These are phyloP conservation scores for Pseudomyrmex sp. DNA, from an alignment of 1,140 invertebrate genomes.

Conservation along the genomic window DNA sequence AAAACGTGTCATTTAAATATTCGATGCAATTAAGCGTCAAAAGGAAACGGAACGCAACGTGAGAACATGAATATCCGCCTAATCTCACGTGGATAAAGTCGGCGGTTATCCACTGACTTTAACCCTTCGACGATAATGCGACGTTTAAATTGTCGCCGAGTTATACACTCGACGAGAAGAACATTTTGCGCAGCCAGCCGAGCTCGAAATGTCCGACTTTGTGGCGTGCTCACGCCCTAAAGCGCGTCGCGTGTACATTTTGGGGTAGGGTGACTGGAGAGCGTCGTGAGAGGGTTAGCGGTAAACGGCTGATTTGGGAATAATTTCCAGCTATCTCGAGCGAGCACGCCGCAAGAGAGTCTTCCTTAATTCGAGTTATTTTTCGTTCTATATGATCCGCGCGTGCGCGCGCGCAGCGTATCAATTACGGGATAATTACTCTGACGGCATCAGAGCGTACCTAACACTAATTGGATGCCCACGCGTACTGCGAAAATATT, in stretches of 20 bases:
- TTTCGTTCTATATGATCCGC: conserved; percentile 59
- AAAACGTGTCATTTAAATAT: not conserved
- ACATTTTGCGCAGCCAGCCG: conserved; percentile 34
- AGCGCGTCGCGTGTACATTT: conserved; percentile 26
- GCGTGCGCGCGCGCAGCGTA: not conserved
- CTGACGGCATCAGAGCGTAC: conserved; percentile 35
- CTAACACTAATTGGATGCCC: conserved; percentile 48
- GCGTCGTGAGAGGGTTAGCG: conserved; percentile 16
- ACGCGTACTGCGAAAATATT: conserved; percentile 70
- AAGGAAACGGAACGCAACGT: conserved; percentile 6
- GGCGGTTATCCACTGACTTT: conserved; percentile 34
- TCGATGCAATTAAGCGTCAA: conserved; percentile 10
- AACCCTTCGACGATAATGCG: conserved; percentile 50
- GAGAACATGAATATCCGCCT: conserved; percentile 33
- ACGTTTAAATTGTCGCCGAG: conserved; percentile 51
- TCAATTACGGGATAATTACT: conserved; percentile 69
- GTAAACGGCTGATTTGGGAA: conserved; percentile 65
- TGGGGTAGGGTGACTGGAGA: too few relatives aligned
- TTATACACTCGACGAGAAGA: conserved; percentile 25
- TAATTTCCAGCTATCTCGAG: conserved; percentile 64
- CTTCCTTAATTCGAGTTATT: conserved; percentile 57
- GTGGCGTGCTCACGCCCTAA: conserved; percentile 43
- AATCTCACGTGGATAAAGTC: conserved; percentile 50
- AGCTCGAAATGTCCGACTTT: conserved; percentile 41
- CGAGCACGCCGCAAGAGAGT: conserved; percentile 23